A percentile compares a stretch with the other conserved stretches of the same genome.
These are phyloP conservation scores for Cyprinodon tularosa DNA, from an alignment of 2,113 vertebrate species.

Conservation along the genomic window DNA sequence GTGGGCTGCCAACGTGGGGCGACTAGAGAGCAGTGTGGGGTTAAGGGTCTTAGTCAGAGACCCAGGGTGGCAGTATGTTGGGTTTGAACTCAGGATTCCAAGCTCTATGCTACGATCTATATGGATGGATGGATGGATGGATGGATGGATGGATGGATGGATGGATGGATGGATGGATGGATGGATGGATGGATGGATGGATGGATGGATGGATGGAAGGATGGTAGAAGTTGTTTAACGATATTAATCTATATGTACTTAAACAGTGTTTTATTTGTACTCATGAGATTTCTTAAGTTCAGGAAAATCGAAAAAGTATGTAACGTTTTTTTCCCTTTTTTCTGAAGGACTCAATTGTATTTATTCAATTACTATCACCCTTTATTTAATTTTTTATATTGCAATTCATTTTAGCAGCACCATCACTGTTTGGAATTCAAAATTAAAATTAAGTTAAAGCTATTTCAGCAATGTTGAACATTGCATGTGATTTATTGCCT, in stretches of 20 bases:
- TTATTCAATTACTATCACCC: background rate
- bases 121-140: too few relatives aligned
- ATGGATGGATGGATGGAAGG: too few relatives aligned
- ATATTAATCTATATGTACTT: background rate
- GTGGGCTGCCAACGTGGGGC: too few relatives aligned
- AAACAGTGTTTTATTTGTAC: background rate
- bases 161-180: too few relatives aligned
- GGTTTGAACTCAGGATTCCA: too few relatives aligned
- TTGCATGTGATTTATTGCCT: background rate
- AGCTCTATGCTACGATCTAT: too few relatives aligned
- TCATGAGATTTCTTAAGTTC: background rate
- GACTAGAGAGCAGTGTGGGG: too few relatives aligned
- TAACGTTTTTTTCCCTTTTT: background rate
- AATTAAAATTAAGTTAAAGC: slow-evolving; percentile 1
- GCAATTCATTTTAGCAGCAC: slow-evolving; percentile 1
- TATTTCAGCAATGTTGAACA: slow-evolving; percentile 8
- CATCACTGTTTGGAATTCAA: background rate
- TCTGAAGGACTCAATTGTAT: slow-evolving; percentile 1
- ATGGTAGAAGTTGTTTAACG: too few relatives aligned
- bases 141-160: too few relatives aligned
- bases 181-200: too few relatives aligned
- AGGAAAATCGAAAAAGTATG: background rate
- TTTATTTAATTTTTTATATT: background rate
- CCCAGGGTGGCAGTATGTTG: too few relatives aligned
- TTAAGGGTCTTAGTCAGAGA: too few relatives aligned